Conservation (phyloP, 2,888 invertebrate genomes). For the Opisthograptis luteolata region DNA sequence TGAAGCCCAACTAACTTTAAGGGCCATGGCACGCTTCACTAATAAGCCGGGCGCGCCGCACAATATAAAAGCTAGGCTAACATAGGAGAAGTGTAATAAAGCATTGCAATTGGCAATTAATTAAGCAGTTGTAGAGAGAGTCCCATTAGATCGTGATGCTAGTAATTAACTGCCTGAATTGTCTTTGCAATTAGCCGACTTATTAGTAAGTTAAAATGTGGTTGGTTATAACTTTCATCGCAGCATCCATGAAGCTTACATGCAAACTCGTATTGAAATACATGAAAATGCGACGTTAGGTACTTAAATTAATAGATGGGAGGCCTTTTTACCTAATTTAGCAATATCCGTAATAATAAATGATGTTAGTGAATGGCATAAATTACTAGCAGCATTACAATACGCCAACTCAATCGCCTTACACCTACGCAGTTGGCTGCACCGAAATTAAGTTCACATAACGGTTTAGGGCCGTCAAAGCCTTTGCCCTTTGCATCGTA, state of each 20-base stretch:
- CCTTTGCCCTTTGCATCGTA: conserved; percentile 12
- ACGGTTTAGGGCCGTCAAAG: conserved; percentile 19
- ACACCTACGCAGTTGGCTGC: conserved; percentile 15
- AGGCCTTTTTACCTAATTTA: not conserved
- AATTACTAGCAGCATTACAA: not conserved
- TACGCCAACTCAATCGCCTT: conserved; percentile 2
- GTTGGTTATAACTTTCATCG: conserved; percentile 4
- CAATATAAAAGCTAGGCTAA: conserved; percentile 33
- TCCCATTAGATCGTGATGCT: conserved; percentile 15
- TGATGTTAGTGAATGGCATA: not conserved
- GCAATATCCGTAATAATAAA: not conserved
- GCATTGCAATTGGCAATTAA: conserved; percentile 32
- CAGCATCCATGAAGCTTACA: not conserved
- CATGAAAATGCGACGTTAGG: not conserved
- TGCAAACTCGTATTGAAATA: not conserved
- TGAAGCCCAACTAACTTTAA: not conserved
- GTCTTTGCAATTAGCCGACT: conserved; percentile 15
- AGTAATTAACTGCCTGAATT: conserved; percentile 22
- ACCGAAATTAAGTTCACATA: conserved; percentile 22
- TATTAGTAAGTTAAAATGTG: conserved; percentile 6
- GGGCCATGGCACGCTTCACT: conserved; percentile 14
- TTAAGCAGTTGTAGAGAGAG: conserved; percentile 19
- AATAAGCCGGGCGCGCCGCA: conserved; percentile 36
- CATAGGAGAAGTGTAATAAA: conserved; percentile 38
- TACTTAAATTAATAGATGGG: not conserved